These are phyloP conservation scores for Centropus unirufus DNA, from an alignment of 2,113 vertebrate species.

Conservation along the genomic window DNA sequence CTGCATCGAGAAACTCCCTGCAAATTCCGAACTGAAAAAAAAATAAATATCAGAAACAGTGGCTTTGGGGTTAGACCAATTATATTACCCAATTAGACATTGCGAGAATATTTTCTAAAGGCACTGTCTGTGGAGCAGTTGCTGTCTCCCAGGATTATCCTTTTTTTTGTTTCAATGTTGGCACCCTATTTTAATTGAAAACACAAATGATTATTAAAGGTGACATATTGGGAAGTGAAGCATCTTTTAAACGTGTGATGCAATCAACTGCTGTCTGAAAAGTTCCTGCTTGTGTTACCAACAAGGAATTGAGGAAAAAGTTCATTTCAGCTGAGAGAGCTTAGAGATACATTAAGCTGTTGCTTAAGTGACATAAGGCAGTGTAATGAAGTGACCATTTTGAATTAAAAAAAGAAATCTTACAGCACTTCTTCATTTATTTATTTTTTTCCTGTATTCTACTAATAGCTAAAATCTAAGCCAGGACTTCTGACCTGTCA, in stretches of 20 bases:
- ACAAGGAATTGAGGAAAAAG: conserved; percentile 40
- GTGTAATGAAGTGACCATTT: not conserved
- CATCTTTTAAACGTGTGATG: not conserved
- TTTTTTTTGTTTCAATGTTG: not conserved
- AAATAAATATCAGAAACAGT: not conserved
- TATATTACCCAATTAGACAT: not conserved
- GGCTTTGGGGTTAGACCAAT: conserved; percentile 3
- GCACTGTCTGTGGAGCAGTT: not conserved
- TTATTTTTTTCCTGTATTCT: not conserved
- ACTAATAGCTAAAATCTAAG: not conserved
- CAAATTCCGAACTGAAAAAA: not conserved
- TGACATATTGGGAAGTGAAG: not conserved
- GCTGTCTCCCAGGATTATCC: not conserved
- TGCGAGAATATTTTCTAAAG: not conserved
- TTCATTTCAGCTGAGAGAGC: not conserved
- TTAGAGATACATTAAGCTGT: not conserved
- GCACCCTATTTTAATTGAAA: conserved; percentile 19
- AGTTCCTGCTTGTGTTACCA: not conserved
- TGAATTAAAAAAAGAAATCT: not conserved
- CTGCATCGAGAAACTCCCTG: not conserved
- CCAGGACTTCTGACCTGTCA: not conserved
- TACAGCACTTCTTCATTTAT: not conserved
- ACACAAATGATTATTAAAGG: conserved; percentile 6
- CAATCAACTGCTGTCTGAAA: conserved; percentile 17
- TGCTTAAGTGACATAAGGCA: not conserved